Evolutionary conservation across 1,140 invertebrate species (phyloP).

Genomic region (Diorhabda sublineata): DNA sequence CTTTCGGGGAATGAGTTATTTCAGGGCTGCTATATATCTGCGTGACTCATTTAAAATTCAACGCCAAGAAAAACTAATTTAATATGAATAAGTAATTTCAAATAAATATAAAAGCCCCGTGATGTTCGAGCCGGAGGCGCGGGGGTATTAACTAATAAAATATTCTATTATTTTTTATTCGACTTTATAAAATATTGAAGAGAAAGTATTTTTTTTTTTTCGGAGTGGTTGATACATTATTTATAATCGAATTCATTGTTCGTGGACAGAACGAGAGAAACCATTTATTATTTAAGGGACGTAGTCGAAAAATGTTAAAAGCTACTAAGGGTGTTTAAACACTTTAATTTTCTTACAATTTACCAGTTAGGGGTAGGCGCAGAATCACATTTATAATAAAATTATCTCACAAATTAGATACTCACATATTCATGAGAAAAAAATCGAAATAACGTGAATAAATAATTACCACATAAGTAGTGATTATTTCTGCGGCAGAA

Average conservation of each 20-base stretch:
- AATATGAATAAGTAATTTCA: constrained; percentile 46
- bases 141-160: constrained; percentile 45
- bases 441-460: too few species aligned
- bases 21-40: constrained; percentile 36
- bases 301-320: constrained; percentile 17
- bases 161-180: constrained; percentile 48
- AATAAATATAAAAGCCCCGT: constrained; percentile 44
- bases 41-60: constrained; percentile 44
- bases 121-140: constrained; percentile 30
- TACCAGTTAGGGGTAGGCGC: not conserved
- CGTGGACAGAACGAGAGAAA: constrained; percentile 29
- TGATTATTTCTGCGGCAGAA: too few species aligned
- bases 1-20: constrained; percentile 40
- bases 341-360: constrained; percentile 8
- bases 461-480: too few species aligned
- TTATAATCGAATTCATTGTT: constrained; percentile 45
- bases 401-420: too few species aligned
- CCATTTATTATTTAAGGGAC: constrained; percentile 34
- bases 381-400: not conserved
- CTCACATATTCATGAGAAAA: too few species aligned
- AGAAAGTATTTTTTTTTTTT: constrained; percentile 43
- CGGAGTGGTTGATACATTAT: constrained; percentile 44
- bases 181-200: constrained; percentile 43
- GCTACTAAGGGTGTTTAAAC: constrained; percentile 6
- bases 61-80: constrained; percentile 46